Conservation (phyloP, 2,797 vertebrate species). For the Nasua narica region DNA sequence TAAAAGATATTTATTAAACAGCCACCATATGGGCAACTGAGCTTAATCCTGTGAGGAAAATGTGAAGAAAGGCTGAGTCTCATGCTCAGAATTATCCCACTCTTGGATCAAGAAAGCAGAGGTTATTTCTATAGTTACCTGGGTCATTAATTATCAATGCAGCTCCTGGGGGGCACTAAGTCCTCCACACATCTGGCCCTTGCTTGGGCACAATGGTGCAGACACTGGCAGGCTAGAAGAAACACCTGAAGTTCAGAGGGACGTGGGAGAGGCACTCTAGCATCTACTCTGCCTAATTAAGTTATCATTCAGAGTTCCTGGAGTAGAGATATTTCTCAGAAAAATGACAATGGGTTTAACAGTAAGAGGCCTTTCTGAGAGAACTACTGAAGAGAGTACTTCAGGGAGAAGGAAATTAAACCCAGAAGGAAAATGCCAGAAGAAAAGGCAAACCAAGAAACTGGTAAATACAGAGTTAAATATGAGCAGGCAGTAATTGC, state of each 20-base stretch:
- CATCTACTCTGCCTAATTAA: not conserved
- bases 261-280: not conserved
- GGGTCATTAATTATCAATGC: not conserved
- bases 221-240: not conserved
- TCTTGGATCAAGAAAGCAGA: not conserved
- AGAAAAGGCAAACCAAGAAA: slow-evolving; percentile 23
- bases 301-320: not conserved
- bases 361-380: not conserved
- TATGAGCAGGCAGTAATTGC: not conserved
- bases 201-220: not conserved
- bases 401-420: not conserved
- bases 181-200: not conserved
- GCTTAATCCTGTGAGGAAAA: not conserved
- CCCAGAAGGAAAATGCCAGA: not conserved
- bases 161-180: not conserved
- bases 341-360: not conserved
- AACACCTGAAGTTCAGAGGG: not conserved
- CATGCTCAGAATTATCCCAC: not conserved
- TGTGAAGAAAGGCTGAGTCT: not conserved
- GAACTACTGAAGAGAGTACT: not conserved
- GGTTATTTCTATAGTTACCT: not conserved
- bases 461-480: not conserved
- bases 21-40: not conserved
- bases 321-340: not conserved
- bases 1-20: not conserved